Evolutionary conservation across 92 coral and sea anemone species (phyloP).

Genomic region (Palythoa grandis): DNA sequence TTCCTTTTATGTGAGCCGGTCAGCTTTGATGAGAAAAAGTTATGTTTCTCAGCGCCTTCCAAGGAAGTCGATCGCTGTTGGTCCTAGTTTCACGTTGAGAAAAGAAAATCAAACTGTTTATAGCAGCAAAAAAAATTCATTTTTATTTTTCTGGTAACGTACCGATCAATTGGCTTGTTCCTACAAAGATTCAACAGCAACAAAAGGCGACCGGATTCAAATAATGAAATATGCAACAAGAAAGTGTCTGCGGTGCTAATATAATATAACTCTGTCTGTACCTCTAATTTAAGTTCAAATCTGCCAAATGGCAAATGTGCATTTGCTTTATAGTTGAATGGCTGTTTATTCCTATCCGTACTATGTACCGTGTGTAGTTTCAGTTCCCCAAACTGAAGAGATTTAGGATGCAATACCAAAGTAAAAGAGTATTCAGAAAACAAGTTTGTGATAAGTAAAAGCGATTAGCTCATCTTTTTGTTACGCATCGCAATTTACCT

Average conservation of each 20-base stretch:
- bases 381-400: neutral
- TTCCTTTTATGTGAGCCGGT: conserved; percentile 79
- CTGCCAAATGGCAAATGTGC: conserved; percentile 65
- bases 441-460: conserved; percentile 51
- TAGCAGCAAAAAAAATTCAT: conserved; percentile 30
- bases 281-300: conserved; percentile 15
- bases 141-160: conserved; percentile 5
- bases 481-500: conserved; percentile 50
- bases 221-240: conserved; percentile 33
- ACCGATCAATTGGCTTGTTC: neutral
- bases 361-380: neutral
- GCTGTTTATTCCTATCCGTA: conserved; percentile 7
- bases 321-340: conserved; percentile 40
- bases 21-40: conserved; percentile 88
- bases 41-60: conserved; percentile 65
- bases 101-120: conserved; percentile 62
- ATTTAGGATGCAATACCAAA: conserved; percentile 4
- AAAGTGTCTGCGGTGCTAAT: conserved; percentile 40
- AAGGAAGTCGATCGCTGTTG: conserved; percentile 51
- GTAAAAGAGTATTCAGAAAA: conserved; percentile 30
- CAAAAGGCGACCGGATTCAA: conserved; percentile 49
- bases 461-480: conserved; percentile 39
- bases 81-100: conserved; percentile 58
- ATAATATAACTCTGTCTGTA: conserved; percentile 33
- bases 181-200: conserved; percentile 23